These are phyloP conservation scores for Lithobates pipiens DNA, from an alignment of 2,797 vertebrate species.

Conservation along the genomic window DNA sequence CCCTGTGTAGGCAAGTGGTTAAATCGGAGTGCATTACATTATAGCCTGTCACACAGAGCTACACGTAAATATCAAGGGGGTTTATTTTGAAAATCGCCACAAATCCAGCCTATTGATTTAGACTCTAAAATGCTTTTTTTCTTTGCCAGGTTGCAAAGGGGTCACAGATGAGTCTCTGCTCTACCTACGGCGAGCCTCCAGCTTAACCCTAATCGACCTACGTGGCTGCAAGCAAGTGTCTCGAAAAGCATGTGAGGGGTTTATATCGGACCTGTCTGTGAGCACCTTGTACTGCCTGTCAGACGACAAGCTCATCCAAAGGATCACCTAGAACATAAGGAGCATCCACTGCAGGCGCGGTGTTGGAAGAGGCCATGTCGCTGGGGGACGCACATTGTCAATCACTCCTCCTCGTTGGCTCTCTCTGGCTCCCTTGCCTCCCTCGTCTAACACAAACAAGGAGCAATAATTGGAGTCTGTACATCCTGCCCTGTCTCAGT, in stretches of 20 bases:
- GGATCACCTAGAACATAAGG: slow-evolving; percentile 87
- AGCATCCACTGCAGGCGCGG: background rate
- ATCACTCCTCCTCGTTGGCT: slow-evolving; percentile 20
- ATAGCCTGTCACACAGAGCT: no score
- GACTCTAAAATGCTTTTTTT: background rate
- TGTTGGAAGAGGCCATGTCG: background rate
- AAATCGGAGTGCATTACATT: no score
- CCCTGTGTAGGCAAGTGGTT: no score
- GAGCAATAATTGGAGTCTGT: slow-evolving; percentile 54
- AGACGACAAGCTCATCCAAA: slow-evolving; percentile 97
- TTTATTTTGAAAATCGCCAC: no score
- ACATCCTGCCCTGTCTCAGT: slow-evolving; percentile 22
- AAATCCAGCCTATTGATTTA: no score
- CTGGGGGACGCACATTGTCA: slow-evolving; percentile 43
- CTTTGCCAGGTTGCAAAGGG: slow-evolving; percentile 90
- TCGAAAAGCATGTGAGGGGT: slow-evolving; percentile 92
- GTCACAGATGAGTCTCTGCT: slow-evolving; percentile 91
- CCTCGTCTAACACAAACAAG: slow-evolving; percentile 27
- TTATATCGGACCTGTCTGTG: slow-evolving; percentile 97
- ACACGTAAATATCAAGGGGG: no score
- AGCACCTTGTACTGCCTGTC: slow-evolving; percentile 97
- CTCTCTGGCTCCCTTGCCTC: background rate
- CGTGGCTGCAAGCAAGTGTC: slow-evolving; percentile 93
- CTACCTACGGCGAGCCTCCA: slow-evolving; percentile 91
- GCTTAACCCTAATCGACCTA: slow-evolving; percentile 91